phyloP scores from a whole-genome alignment of 2,797 vertebrate genomes.

The Pagetopsis macropterus region DNA sequence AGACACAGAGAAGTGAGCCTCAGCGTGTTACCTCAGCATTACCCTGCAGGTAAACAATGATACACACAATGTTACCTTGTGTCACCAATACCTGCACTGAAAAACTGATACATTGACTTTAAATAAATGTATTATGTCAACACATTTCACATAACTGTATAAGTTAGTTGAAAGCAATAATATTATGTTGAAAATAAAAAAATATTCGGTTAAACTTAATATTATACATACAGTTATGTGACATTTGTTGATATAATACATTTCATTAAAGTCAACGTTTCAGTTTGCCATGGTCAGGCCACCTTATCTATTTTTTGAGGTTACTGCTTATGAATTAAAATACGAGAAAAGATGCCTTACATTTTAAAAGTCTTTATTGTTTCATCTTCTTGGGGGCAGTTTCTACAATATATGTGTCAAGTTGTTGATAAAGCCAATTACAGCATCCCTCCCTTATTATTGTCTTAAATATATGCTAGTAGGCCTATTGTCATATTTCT shows the following conservation, averaged over 20 bases:
- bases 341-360: background rate
- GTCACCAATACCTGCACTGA: background rate
- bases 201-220: no score
- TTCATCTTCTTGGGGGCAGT: background rate
- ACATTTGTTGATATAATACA: no score
- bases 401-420: background rate
- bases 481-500: background rate
- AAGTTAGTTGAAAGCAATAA: no score
- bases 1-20: conserved; percentile 50
- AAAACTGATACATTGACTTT: no score
- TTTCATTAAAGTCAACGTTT: no score
- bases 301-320: background rate
- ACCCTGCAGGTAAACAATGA: conserved; percentile 43
- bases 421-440: conserved; percentile 3
- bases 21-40: background rate
- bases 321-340: background rate
- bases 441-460: background rate
- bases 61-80: background rate
- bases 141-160: no score
- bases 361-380: conserved; percentile 2
- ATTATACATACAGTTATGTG: no score
- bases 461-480: background rate
- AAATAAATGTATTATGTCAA: no score
- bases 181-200: no score
- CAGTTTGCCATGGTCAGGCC: background rate